Evolutionary conservation across 2,797 vertebrate genomes (phyloP), one percentile per base, ranked within the genome.

Genomic region (Tenualosa thibaudeaui): DNA sequence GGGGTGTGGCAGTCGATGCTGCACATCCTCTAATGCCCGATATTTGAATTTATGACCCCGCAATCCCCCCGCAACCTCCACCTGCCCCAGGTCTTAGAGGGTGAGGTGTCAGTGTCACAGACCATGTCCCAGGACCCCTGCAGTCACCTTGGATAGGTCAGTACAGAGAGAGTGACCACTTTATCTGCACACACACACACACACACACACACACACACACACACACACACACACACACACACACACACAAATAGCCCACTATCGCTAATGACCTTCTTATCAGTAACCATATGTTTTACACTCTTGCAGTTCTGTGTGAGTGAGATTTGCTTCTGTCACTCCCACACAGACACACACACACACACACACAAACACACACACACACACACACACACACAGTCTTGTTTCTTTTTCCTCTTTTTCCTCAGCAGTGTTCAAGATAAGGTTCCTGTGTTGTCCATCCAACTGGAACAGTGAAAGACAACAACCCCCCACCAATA

Each of bases 181-280:
- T 56, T 56, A 56, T 56, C 54, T 9, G 31, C n/a, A 26, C 24
- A 65, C 24, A 12, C 24, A 31, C 60, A 65, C 60, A 65, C n/a
- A 65, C 24, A 65, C 60, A 65, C 60, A 65, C 60, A 65, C 60
- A 65, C 24, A 65, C 60, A 65, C 60, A 65, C 60, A 65, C 60
- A 65, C 60, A 65, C 24, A 65, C 24, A 22, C 54, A 56, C 54
- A 56, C n/a, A 24, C 58, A 56, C 15, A 56, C 13, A 56, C 54
- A 56, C 2, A 17, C 54, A 17, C 13, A 56, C 54, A 19, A 15
- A 2, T 4, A 5, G 15, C 24, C 26, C 7, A 24, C 60, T 65
- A 12, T 65, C n/a, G 3, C 24, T 65, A 65, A 65, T 65, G n/a
- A 26, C n/a, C 60, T 26, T 0, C 68, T 40, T 71, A 71, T 71